Evolutionary conservation across 2,888 invertebrate genomes (phyloP), one percentile per base, ranked within the genome.

Genomic region (Aleiodes alternator): DNA sequence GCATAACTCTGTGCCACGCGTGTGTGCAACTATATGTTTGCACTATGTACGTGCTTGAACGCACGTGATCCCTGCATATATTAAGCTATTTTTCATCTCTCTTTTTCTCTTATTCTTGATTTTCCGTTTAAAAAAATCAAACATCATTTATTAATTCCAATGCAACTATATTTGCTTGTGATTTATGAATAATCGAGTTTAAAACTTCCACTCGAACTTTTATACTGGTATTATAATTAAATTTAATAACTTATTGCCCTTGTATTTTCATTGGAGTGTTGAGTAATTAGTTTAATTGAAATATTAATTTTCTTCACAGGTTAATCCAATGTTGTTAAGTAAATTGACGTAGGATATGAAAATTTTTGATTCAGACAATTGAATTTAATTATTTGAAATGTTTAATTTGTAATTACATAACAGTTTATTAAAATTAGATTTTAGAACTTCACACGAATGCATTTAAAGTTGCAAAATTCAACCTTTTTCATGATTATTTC

Each of bases 41-140:
- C 34, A 29, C 34, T 48, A 64, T 1, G 43, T 71, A 66, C 53
- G 53, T 64, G 75, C 71, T 38, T 23, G 70, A 48, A 51, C 50
- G 64, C 75, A 73, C 69, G 73, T 73, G 73, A 73, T 59, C 57
- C 57, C 56, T 68, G 55, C 48, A 68, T 66, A 56, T 70, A 55
- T 76, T 76, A 74, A 80, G 64, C 80, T 76, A 73, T 73, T 78
- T 79, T 69, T 23, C 23, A 74, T 78, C 75, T 50, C 78, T 72
- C 53, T 53, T 61, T 48, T 61, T 48, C 77, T 71, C 64, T 71
- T 69, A 64, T n/a, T 61, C 70, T 38, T 50, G 56, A 64, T 34
- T 69, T 31, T 38, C 73, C 51, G 6, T 31, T 64, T 53, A 64
- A 64, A 43, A 43, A 64, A 56, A 66, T 34, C 56, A 73, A 68